Evolutionary conservation across 2,888 invertebrate genomes (phyloP), one percentile per base, ranked within the genome.

Genomic region (Drosophila helvetica): DNA sequence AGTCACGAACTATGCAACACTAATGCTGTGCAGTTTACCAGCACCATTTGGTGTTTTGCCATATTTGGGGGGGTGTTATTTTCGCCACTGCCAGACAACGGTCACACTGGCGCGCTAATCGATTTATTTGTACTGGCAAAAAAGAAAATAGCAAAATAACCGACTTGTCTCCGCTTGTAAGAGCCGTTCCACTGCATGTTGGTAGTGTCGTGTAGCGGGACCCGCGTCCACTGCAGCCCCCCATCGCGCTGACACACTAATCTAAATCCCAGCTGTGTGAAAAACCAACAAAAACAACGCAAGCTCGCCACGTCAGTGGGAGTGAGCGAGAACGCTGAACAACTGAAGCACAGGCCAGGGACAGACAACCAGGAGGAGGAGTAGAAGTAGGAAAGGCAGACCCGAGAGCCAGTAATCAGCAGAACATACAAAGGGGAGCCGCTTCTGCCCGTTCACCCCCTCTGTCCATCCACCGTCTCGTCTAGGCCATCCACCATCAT

Each of bases 401-500:
- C 10, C 22, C 22, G 19, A 18, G 6, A 38, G 52, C 54, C 50
- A 18, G 18, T 45, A 62, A 68, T 47, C 22, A 70, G 30, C 17
- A 54, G 10, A 47, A 17, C 55, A 22, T n/a, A 48, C 15, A 33
- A n/a, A 10, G 10, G 10, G 4, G 51, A 56, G 4, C 12, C 30
- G 30, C 30, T 30, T 33, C 33, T 12, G 12, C 33, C 33, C 33
- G 25, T 7, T 7, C 25, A 25, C 25, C 4, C 12, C 33, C 12
- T 12, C 33, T 33, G 33, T 33, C 33, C 33, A 33, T 5, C 33
- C 5, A 33, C 33, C 12, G 33, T 33, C 33, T 33, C 33, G 33
- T 33, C 33, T 33, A 12, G 33, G 33, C 33, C 12, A 33, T 4
- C 33, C 33, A 15, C 50, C 45, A 95, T 15, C 38, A 38, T 95